Evolutionary conservation across 2,888 invertebrate genomes (phyloP), one percentile per base, ranked within the genome.

Genomic region (Orthonevra nobilis): DNA sequence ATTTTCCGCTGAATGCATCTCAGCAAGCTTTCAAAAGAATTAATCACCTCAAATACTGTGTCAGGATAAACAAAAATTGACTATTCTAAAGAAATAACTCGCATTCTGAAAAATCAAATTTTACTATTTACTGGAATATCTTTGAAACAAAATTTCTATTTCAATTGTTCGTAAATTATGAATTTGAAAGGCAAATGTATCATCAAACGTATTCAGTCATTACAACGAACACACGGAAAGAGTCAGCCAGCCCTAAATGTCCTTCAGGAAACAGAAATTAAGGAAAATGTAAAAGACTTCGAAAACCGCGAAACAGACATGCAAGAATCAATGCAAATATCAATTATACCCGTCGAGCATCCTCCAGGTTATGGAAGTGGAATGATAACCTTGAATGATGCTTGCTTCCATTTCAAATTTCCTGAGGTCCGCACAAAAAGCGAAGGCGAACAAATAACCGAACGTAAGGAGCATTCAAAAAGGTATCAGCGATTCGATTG

Each of bases 311-410:
- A n/a, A n/a, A 2, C 20, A 3, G 20, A 50, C 40, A 15, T 1
- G 10, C 14, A 1, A 2, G 12, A 64, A n/a, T 5, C 5, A 56
- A 9, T 42, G 14, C 6, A 30, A 6, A 20, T 34, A 1, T 0
- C 38, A 36, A 9, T 36, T 3, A 0, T 52, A 0, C 58, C 42
- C 23, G 44, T 14, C 12, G 19, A 46, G 10, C 34, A 56, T 23
- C 26, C 26, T 2, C 19, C 46, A 12, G 40, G 32, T 6, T 66
- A 66, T 54, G 77, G 72, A 1, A 38, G 60, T 7, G 77, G 72
- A 15, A 54, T 79, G 3, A 79, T 79, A 46, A 79, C 77, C 0
- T 28, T 79, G n/a, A 68, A 79, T 15, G 56, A 68, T 5, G 48
- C 42, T 23, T 73, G 48, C 5, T 73, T 73, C 9, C 66, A 68